phyloP scores from a whole-genome alignment of 1,140 invertebrate genomes.

The Uloborus diversus region DNA sequence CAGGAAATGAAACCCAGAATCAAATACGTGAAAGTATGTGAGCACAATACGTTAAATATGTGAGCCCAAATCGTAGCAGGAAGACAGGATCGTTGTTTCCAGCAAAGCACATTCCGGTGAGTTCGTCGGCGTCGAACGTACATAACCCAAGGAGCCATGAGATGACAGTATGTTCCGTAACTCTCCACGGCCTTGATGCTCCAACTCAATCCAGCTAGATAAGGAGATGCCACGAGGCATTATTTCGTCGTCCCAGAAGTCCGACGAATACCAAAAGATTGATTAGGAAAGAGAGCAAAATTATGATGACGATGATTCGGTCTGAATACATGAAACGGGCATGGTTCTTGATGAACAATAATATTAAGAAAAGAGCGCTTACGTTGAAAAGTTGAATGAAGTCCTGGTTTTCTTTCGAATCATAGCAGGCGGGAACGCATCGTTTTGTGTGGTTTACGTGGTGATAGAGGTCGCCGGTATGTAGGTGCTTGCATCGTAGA shows the following conservation, averaged over 20 bases:
- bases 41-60: too few relatives aligned
- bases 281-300: slow-evolving; percentile 68
- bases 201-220: slow-evolving; percentile 88
- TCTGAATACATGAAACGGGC: slow-evolving; percentile 69
- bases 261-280: slow-evolving; percentile 68
- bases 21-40: slow-evolving; percentile 67
- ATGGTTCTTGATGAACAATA: slow-evolving; percentile 68
- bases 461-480: not conserved
- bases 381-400: slow-evolving; percentile 68
- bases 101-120: slow-evolving; percentile 88
- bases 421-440: slow-evolving; percentile 64
- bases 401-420: slow-evolving; percentile 66
- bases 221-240: slow-evolving; percentile 56
- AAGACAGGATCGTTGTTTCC: slow-evolving; percentile 84
- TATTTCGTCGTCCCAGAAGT: slow-evolving; percentile 63
- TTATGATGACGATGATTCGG: slow-evolving; percentile 69
- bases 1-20: slow-evolving; percentile 73
- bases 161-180: slow-evolving; percentile 80
- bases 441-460: slow-evolving; percentile 1
- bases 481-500: not conserved
- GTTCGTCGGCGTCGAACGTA: slow-evolving; percentile 83
- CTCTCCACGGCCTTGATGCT: slow-evolving; percentile 98
- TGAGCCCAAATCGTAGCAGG: slow-evolving; percentile 68
- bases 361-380: slow-evolving; percentile 69
- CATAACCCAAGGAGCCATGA: slow-evolving; percentile 84